Evolutionary conservation across 1,140 invertebrate genomes (phyloP).

Genomic region (Hestina assimilis): DNA sequence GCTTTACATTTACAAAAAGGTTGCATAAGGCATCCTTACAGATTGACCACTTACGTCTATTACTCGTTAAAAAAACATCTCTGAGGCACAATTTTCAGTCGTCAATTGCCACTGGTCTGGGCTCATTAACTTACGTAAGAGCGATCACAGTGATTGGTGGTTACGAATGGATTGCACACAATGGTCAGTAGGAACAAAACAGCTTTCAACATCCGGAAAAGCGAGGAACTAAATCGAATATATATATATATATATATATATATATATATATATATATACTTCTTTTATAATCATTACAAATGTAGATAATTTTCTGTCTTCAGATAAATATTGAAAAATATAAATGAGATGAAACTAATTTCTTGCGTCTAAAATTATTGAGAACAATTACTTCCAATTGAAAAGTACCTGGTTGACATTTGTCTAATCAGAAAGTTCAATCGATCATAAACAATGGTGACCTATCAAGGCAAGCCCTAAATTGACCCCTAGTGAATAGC

Average conservation of each 20-base stretch:
- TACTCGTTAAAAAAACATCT: constrained; percentile 1
- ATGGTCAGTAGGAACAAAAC: constrained; percentile 39
- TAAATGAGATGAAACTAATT: no score
- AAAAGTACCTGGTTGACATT: background rate
- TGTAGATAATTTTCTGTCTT: no score
- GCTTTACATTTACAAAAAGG: background rate
- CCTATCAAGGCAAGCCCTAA: constrained; percentile 27
- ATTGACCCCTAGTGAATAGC: constrained; percentile 38
- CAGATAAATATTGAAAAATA: no score
- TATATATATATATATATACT: no score
- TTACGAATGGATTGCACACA: constrained; percentile 45
- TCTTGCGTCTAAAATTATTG: no score
- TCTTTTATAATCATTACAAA: no score
- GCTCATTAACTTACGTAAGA: constrained; percentile 54
- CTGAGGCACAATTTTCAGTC: constrained; percentile 2
- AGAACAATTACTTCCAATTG: no score
- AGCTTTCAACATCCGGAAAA: constrained; percentile 48
- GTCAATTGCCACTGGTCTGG: constrained; percentile 16
- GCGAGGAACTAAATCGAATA: background rate
- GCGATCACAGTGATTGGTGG: constrained; percentile 39
- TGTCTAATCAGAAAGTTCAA: background rate
- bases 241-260: no score
- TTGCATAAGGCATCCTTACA: background rate
- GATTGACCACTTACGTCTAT: background rate
- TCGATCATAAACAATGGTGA: constrained; percentile 24